phyloP scores from a whole-genome alignment of 2,888 invertebrate genomes.

The Microplitis manilae region DNA sequence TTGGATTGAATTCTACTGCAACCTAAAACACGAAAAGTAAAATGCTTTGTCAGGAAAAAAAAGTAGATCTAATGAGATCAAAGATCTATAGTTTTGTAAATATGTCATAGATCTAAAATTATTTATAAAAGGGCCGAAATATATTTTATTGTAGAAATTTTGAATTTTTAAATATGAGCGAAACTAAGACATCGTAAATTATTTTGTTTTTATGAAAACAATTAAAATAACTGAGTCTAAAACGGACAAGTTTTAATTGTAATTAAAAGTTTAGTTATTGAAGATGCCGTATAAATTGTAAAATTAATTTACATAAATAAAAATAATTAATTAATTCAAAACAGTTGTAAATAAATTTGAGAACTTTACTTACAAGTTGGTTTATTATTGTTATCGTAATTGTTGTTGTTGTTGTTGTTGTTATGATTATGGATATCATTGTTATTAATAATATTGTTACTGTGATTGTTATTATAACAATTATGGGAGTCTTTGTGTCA shows the following conservation, averaged over 20 bases:
- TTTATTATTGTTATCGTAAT: not conserved
- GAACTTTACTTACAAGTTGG: not conserved
- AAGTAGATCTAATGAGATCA: too few relatives aligned
- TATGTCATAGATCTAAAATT: too few relatives aligned
- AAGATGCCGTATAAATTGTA: not conserved
- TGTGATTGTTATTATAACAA: not conserved
- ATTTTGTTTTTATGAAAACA: too few relatives aligned
- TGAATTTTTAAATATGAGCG: too few relatives aligned
- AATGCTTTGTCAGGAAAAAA: too few relatives aligned
- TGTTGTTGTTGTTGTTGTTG: not conserved
- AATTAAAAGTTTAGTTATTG: slow-evolving; percentile 1
- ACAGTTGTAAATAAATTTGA: not conserved
- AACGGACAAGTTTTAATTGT: not conserved
- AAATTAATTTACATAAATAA: not conserved
- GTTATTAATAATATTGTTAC: not conserved
- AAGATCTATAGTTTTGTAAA: too few relatives aligned
- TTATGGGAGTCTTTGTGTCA: not conserved
- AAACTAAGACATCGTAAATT: too few relatives aligned
- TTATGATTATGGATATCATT: not conserved
- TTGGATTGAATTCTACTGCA: not conserved
- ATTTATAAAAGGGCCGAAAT: too few relatives aligned
- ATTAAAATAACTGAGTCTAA: not conserved
- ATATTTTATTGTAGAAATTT: too few relatives aligned
- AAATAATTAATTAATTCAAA: not conserved
- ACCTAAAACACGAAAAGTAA: not conserved